A percentile compares a stretch with the other conserved stretches of the same genome.
Conservation (phyloP, 2,888 invertebrate species). For the Ormyrus labotus region DNA sequence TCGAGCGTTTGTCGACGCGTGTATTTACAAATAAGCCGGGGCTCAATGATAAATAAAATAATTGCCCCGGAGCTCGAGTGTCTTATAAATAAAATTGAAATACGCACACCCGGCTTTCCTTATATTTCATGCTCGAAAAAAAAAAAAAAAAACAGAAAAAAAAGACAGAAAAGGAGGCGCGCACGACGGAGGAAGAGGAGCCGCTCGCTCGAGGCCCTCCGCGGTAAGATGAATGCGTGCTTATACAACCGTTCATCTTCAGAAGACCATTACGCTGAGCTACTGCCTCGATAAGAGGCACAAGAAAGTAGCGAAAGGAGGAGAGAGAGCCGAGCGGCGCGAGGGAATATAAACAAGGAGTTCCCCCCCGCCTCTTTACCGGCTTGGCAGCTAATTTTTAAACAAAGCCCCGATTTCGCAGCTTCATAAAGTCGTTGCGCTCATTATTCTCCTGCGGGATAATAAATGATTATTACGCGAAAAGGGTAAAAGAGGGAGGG, state of each 20-base stretch:
- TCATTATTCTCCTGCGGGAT: slow-evolving; percentile 70
- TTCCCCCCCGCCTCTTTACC: neutral
- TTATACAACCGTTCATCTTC: slow-evolving; percentile 53
- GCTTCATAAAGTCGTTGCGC: slow-evolving; percentile 69
- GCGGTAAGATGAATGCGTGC: slow-evolving; percentile 48
- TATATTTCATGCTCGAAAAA: slow-evolving; percentile 23
- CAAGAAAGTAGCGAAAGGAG: slow-evolving; percentile 28
- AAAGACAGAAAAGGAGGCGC: neutral
- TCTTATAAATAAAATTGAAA: too few relatives aligned
- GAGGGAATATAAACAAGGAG: neutral
- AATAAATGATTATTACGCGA: slow-evolving; percentile 74
- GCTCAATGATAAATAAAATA: too few relatives aligned
- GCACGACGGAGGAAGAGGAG: neutral
- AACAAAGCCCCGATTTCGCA: slow-evolving; percentile 72
- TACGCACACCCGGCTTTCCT: neutral
- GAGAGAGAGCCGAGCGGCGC: slow-evolving; percentile 11
- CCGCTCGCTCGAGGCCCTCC: neutral
- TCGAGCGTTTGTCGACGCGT: neutral
- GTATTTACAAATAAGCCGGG: neutral
- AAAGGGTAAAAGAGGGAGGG: slow-evolving; percentile 42
- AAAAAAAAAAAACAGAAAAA: neutral
- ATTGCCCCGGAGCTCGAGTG: too few relatives aligned
- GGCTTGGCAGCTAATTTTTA: slow-evolving; percentile 71
- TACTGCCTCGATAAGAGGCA: slow-evolving; percentile 50
- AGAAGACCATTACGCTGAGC: slow-evolving; percentile 49